Base-by-base conservation (phyloP, 2,113 vertebrate species). In the Xenopus laevis region DNA sequence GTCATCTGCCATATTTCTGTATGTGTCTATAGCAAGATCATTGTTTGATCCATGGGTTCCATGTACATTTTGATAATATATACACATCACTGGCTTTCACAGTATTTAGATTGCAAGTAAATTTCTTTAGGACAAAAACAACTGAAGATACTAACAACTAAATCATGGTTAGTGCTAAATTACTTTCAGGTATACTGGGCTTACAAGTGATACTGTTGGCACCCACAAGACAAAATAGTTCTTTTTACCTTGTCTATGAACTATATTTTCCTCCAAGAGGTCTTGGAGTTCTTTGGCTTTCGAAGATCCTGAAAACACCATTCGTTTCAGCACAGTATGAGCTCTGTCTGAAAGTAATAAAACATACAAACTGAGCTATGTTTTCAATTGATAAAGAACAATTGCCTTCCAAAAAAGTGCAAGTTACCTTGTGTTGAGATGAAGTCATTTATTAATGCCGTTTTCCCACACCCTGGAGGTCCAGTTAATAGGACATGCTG, bases 311-410 rank as follows among this genome's bases (percentile, higher is more conserved):
- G 11, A 70, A 78, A 0, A 68, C 66, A 65, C 23, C 55, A 68
- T 81, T 82, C 79, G 17, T 80, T 79, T 87, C 79, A 86, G 79
- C 75, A 82, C 82, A 72, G 65, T 65, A 8, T 77, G 59, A 13
- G 59, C 68, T 77, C 73, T 21, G 53, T 81, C 58, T 53, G 7
- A 13, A 74, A 81, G 84, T 75, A 78, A 77, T 68, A 71, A 80
- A 69, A 60, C 23, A 7, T 47, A 12, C 11, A 4, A 20, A 18
- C 7, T 67, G 9, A 63, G 11, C 4, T 40, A 13, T 63, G 16
- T 13, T 63, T 20, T 59, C n/a, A 59, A 10, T 13, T 30, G 13
- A 23, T 3, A 15, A 59, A 61, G 59, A 3, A 61, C 7, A 27
- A 23, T 8, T 7, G 12, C 27, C 23, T 30, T 61, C 3, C 10